Percentiles rank a stretch among this genome's conserved stretches.
Evolutionary conservation across 2,888 invertebrate species (phyloP).

Genomic region (Alitta virens): DNA sequence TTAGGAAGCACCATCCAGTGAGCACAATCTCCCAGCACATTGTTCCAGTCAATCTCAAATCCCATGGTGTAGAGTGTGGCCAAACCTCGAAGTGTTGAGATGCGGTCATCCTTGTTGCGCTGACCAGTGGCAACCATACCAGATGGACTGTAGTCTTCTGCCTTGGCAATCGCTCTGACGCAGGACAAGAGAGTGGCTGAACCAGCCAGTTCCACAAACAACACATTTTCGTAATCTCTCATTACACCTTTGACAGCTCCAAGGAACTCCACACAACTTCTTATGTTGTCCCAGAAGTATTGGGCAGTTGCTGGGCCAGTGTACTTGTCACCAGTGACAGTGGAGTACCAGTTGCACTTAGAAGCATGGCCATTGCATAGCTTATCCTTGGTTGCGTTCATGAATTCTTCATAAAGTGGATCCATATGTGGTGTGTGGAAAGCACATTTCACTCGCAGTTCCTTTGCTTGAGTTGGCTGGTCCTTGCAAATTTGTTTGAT

Average conservation of each 20-base stretch:
- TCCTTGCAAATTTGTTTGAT: conserved; percentile 12
- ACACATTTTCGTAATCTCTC: conserved; percentile 14
- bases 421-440: conserved; percentile 22
- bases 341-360: conserved; percentile 6
- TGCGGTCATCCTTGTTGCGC: conserved; percentile 6
- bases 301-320: neutral
- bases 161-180: conserved; percentile 9
- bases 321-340: conserved; percentile 11
- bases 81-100: conserved; percentile 10
- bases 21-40: conserved; percentile 9
- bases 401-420: conserved; percentile 13
- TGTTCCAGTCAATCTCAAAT: conserved; percentile 9
- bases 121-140: conserved; percentile 10
- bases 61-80: conserved; percentile 12
- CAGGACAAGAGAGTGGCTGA: conserved; percentile 18
- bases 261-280: conserved; percentile 15
- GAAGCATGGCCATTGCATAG: neutral
- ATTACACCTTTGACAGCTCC: conserved; percentile 13
- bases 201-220: conserved; percentile 17
- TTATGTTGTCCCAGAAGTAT: conserved; percentile 24
- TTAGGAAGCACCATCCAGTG: conserved; percentile 14
- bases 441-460: conserved; percentile 20
- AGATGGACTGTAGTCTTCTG: conserved; percentile 1
- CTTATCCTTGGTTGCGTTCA: conserved; percentile 12
- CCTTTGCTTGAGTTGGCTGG: conserved; percentile 17